phyloP scores from a whole-genome alignment of 2,888 invertebrate genomes.

The Watsonalla binaria region DNA sequence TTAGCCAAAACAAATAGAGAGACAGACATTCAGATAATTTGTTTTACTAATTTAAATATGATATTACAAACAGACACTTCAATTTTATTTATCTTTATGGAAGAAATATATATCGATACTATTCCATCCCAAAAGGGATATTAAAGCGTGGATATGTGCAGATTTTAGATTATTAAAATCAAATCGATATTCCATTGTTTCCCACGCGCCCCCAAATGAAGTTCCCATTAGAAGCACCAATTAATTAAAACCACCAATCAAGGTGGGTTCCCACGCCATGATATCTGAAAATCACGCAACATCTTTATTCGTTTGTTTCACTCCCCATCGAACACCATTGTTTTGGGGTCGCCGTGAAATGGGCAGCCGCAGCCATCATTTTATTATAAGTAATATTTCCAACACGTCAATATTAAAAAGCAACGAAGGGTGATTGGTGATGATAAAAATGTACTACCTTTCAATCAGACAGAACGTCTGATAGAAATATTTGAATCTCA shows the following conservation, averaged over 20 bases:
- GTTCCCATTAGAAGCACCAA: conserved; percentile 51
- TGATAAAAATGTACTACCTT: background rate
- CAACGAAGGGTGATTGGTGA: conserved; percentile 1
- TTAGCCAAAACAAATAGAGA: too few relatives aligned
- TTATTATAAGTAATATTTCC: conserved; percentile 42
- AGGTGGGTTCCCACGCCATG: conserved; percentile 72
- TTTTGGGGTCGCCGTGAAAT: conserved; percentile 75
- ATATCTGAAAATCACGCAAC: conserved; percentile 77
- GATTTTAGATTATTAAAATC: conserved; percentile 1
- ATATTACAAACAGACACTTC: too few relatives aligned
- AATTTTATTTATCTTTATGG: too few relatives aligned
- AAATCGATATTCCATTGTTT: conserved; percentile 21
- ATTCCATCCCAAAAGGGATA: too few relatives aligned
- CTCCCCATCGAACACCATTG: conserved; percentile 54
- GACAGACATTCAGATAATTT: too few relatives aligned
- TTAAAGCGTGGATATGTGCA: background rate
- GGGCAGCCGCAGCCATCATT: conserved; percentile 44
- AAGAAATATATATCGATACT: too few relatives aligned
- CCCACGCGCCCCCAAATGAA: conserved; percentile 56
- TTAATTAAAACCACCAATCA: conserved; percentile 73
- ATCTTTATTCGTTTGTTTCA: conserved; percentile 73
- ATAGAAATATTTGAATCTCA: too few relatives aligned
- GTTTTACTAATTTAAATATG: too few relatives aligned
- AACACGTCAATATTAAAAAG: conserved; percentile 16
- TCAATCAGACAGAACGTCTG: too few relatives aligned